phyloP scores from a whole-genome alignment of 2,113 vertebrate genomes.

The Dermatemys mawii region DNA sequence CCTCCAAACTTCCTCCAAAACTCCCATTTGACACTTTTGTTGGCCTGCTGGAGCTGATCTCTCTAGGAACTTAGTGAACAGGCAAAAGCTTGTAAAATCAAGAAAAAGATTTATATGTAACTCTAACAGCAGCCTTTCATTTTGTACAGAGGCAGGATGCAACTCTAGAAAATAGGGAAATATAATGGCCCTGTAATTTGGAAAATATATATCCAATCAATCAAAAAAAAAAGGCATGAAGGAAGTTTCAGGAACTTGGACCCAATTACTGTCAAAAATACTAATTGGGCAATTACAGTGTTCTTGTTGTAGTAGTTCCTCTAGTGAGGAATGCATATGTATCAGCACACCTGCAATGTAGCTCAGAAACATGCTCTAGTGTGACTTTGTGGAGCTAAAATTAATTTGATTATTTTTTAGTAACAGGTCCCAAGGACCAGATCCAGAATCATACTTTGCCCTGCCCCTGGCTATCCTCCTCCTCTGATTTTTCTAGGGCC shows the following conservation, averaged over 20 bases:
- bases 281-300: not conserved
- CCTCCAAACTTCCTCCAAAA: not conserved
- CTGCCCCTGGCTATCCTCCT: not conserved
- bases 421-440: not conserved
- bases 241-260: not conserved
- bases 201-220: not conserved
- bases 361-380: not conserved
- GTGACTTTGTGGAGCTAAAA: not conserved
- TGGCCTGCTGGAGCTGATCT: not conserved
- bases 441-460: not conserved
- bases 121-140: not conserved
- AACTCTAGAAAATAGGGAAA: not conserved
- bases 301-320: not conserved
- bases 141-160: not conserved
- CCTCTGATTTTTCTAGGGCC: not conserved
- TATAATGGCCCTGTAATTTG: not conserved
- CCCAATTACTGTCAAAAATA: not conserved
- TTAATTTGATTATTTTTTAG: not conserved
- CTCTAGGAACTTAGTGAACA: not conserved
- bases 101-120: not conserved
- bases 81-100: not conserved
- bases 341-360: not conserved
- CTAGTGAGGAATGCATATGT: not conserved
- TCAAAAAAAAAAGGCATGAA: not conserved
- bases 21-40: not conserved